A percentile compares a stretch with the other conserved stretches of the same genome.
Evolutionary conservation across 2,113 vertebrate species (phyloP).

Genomic region (Brachyistius frenatus): DNA sequence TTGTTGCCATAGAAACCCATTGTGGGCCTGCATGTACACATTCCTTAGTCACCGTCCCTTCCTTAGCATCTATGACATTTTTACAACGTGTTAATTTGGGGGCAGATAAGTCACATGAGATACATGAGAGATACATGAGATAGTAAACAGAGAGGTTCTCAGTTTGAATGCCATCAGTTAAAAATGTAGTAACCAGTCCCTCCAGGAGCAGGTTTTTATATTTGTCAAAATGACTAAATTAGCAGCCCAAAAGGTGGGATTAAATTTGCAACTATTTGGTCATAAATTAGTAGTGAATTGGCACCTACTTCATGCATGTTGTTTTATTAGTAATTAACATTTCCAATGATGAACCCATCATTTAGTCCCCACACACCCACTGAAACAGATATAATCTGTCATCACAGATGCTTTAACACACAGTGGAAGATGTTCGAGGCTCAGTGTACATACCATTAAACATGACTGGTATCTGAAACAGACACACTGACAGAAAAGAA

Average conservation of each 20-base stretch:
- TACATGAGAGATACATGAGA: background rate
- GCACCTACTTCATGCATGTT: no score
- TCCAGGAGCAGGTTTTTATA: background rate
- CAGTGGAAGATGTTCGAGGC: background rate
- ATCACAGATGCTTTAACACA: background rate
- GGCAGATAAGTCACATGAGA: background rate
- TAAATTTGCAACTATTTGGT: background rate
- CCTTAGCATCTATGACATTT: background rate
- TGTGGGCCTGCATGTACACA: background rate
- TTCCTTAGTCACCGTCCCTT: background rate
- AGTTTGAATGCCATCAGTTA: background rate
- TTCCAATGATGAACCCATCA: no score
- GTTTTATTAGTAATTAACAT: no score
- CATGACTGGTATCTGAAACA: no score
- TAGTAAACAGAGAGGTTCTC: background rate
- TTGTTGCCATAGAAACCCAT: conserved; percentile 39
- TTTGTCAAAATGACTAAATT: background rate
- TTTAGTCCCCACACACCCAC: no score
- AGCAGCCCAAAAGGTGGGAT: background rate
- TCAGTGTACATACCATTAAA: background rate
- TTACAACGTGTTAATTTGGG: background rate
- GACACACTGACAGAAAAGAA: background rate
- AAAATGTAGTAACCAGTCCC: background rate
- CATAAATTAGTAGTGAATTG: no score
- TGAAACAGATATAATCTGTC: background rate